These are phyloP conservation scores for Acanthosepion esculentum DNA, from an alignment of 2,888 invertebrate species.

Conservation along the genomic window DNA sequence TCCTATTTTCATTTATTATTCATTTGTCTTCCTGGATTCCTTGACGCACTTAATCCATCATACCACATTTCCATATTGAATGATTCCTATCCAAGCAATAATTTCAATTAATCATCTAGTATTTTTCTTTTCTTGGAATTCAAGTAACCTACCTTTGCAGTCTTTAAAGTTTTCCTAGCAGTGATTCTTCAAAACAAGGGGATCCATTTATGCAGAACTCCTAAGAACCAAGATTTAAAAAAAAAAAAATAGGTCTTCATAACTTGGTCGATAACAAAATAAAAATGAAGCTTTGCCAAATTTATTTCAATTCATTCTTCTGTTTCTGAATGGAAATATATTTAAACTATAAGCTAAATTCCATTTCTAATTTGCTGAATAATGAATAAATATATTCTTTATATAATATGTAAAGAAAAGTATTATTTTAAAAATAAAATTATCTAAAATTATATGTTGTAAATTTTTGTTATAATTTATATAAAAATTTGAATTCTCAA, in stretches of 20 bases:
- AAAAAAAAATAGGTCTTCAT: not conserved
- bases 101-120: constrained; percentile 6
- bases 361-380: not conserved
- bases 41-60: not conserved
- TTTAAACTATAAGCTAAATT: not conserved
- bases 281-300: constrained; percentile 18
- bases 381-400: not conserved
- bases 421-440: not conserved
- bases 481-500: not conserved
- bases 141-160: not conserved
- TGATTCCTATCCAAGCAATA: constrained; percentile 4
- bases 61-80: not conserved
- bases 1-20: not conserved
- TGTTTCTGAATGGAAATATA: not conserved
- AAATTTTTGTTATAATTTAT: not conserved
- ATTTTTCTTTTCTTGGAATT: not conserved
- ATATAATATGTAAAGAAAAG: not conserved
- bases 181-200: not conserved
- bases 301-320: not conserved
- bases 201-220: not conserved
- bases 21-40: constrained; percentile 9
- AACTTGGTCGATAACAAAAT: no score
- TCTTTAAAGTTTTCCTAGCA: not conserved
- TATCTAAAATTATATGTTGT: not conserved
- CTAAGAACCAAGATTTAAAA: not conserved